These are phyloP conservation scores for Chymomyza caudatula DNA, from an alignment of 2,888 invertebrate genomes.

Conservation along the genomic window DNA sequence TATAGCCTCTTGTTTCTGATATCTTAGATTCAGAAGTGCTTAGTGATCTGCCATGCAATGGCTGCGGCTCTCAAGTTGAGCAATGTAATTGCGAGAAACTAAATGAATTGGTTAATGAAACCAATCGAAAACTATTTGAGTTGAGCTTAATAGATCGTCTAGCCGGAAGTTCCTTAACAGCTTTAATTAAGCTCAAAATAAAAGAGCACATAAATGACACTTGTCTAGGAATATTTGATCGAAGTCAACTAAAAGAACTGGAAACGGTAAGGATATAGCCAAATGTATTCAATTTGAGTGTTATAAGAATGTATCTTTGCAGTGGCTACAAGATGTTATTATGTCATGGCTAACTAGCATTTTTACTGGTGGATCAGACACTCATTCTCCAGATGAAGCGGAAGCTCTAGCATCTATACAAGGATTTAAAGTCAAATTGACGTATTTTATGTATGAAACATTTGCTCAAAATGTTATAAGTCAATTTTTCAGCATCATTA, in stretches of 20 bases:
- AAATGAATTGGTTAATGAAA: slow-evolving; percentile 83
- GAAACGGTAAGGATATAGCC: slow-evolving; percentile 81
- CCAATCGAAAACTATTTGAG: slow-evolving; percentile 87
- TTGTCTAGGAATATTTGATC: slow-evolving; percentile 92
- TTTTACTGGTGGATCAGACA: slow-evolving; percentile 83
- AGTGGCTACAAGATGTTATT: slow-evolving; percentile 93
- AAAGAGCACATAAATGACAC: slow-evolving; percentile 89
- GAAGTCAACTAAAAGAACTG: slow-evolving; percentile 86
- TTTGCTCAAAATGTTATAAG: slow-evolving; percentile 93
- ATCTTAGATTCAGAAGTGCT: slow-evolving; percentile 51
- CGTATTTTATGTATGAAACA: slow-evolving; percentile 90
- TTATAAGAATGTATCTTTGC: slow-evolving; percentile 47
- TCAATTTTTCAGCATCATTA: slow-evolving; percentile 96
- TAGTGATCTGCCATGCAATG: slow-evolving; percentile 82
- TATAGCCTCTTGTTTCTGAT: not conserved
- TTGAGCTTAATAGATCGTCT: slow-evolving; percentile 89
- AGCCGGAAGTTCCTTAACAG: slow-evolving; percentile 90
- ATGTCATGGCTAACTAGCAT: slow-evolving; percentile 92
- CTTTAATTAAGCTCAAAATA: slow-evolving; percentile 89
- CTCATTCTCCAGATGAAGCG: slow-evolving; percentile 80
- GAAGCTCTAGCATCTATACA: slow-evolving; percentile 77
- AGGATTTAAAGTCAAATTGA: slow-evolving; percentile 86
- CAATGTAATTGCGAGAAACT: slow-evolving; percentile 82
- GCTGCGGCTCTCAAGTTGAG: slow-evolving; percentile 84
- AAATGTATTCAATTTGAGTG: not conserved